Percentiles rank a stretch among this genome's conserved stretches.
phyloP scores from a whole-genome alignment of 2,113 vertebrate genomes.

The Pungitius pungitius region DNA sequence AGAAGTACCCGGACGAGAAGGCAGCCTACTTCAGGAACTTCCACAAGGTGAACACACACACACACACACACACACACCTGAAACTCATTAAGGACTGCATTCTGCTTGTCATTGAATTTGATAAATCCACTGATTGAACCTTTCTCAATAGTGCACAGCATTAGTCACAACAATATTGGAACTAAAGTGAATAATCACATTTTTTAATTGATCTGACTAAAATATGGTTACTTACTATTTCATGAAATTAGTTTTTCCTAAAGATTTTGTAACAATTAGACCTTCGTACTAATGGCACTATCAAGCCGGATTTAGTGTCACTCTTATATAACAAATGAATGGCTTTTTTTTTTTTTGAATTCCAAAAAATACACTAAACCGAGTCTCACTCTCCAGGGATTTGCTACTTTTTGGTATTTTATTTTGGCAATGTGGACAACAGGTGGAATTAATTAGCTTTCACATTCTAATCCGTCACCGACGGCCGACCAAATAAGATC shows the following conservation, averaged over 20 bases:
- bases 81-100: background rate
- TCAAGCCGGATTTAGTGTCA: slow-evolving; percentile 1
- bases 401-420: slow-evolving; percentile 13
- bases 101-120: background rate
- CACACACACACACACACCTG: slow-evolving; percentile 6
- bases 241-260: slow-evolving; percentile 14
- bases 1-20: slow-evolving; percentile 99
- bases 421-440: slow-evolving; percentile 12
- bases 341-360: slow-evolving; percentile 12
- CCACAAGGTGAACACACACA: slow-evolving; percentile 86
- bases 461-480: slow-evolving; percentile 30
- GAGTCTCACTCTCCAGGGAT: slow-evolving; percentile 15
- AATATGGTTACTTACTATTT: no score
- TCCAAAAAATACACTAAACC: slow-evolving; percentile 32
- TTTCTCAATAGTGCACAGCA: background rate
- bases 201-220: background rate
- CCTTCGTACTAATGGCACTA: slow-evolving; percentile 6
- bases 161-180: background rate
- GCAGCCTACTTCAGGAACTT: slow-evolving; percentile 98
- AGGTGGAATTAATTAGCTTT: slow-evolving; percentile 52
- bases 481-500: background rate
- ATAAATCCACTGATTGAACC: background rate
- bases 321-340: background rate
- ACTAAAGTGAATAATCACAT: background rate
- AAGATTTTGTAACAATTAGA: slow-evolving; percentile 19